Percentiles rank a stretch among this genome's conserved stretches.
Evolutionary conservation across 2,797 vertebrate genomes (phyloP).

Genomic region (Sternotherus odoratus): DNA sequence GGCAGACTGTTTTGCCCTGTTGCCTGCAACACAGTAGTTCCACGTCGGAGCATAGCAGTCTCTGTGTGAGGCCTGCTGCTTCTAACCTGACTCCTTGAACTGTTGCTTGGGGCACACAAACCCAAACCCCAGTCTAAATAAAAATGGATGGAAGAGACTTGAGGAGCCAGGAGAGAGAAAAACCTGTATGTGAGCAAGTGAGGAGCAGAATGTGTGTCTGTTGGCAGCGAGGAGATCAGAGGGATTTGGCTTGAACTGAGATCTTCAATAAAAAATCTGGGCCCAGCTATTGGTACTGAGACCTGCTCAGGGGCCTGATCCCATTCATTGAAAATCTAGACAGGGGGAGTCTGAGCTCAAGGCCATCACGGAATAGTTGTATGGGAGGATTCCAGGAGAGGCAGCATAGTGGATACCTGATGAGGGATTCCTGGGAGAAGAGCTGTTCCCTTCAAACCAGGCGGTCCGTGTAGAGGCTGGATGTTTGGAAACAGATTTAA

Average conservation of each 20-base stretch:
- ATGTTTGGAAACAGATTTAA: neutral
- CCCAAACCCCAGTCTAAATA: conserved; percentile 47
- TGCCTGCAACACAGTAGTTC: neutral
- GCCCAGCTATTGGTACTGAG: neutral
- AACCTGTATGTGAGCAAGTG: neutral
- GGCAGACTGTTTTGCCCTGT: neutral
- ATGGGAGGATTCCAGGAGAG: neutral
- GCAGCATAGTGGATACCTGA: neutral
- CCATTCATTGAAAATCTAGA: neutral
- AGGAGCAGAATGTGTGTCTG: neutral
- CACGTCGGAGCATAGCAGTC: neutral
- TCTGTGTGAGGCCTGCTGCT: neutral
- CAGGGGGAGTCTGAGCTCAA: neutral
- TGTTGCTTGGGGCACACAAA: conserved; percentile 33
- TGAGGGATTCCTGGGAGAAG: neutral
- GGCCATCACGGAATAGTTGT: neutral
- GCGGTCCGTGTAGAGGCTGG: neutral
- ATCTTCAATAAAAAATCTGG: neutral
- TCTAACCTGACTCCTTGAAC: neutral
- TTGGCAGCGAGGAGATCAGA: neutral
- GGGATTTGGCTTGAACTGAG: neutral
- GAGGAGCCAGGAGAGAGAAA: neutral
- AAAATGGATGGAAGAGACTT: conserved; percentile 52
- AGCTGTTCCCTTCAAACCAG: neutral
- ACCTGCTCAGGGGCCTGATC: neutral